Percentiles rank a stretch among this genome's conserved stretches.
Conservation (phyloP, 2,888 invertebrate species). For the Drosophila infuscata region DNA sequence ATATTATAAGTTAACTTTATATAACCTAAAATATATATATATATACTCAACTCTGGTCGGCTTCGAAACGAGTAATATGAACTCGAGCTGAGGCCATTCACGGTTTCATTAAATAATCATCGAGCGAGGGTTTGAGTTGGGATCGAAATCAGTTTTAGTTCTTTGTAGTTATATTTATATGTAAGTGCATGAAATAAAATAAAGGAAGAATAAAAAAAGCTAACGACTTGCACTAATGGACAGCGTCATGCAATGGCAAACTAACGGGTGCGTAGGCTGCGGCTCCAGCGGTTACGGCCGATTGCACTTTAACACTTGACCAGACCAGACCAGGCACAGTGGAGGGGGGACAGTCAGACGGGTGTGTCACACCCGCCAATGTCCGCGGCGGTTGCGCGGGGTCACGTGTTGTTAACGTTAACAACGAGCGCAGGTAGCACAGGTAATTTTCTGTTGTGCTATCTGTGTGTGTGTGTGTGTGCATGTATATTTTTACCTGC, state of each 20-base stretch:
- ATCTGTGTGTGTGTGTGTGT: slow-evolving; percentile 10
- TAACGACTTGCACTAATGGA: slow-evolving; percentile 75
- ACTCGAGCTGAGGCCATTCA: neutral
- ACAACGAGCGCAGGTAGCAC: slow-evolving; percentile 62
- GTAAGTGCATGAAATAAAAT: slow-evolving; percentile 5
- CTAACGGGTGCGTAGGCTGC: slow-evolving; percentile 42
- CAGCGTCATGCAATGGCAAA: slow-evolving; percentile 59
- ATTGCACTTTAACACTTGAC: slow-evolving; percentile 79
- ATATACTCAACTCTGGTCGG: neutral
- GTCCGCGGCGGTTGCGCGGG: slow-evolving; percentile 43
- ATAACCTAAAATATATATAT: neutral
- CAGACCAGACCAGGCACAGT: slow-evolving; percentile 37
- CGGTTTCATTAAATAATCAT: neutral
- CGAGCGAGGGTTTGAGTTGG: slow-evolving; percentile 11
- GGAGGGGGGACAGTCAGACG: neutral
- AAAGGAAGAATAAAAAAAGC: slow-evolving; percentile 13
- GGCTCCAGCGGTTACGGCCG: slow-evolving; percentile 60
- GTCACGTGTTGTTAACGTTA: slow-evolving; percentile 74
- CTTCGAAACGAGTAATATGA: neutral
- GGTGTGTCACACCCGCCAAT: slow-evolving; percentile 52
- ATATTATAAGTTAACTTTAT: neutral
- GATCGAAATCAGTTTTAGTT: slow-evolving; percentile 47
- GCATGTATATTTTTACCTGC: slow-evolving; percentile 53
- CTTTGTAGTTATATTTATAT: slow-evolving; percentile 40
- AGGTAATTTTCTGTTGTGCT: slow-evolving; percentile 48